phyloP scores from a whole-genome alignment of 35 echinoderm and acorn worm species.

The Ptychodera flava region DNA sequence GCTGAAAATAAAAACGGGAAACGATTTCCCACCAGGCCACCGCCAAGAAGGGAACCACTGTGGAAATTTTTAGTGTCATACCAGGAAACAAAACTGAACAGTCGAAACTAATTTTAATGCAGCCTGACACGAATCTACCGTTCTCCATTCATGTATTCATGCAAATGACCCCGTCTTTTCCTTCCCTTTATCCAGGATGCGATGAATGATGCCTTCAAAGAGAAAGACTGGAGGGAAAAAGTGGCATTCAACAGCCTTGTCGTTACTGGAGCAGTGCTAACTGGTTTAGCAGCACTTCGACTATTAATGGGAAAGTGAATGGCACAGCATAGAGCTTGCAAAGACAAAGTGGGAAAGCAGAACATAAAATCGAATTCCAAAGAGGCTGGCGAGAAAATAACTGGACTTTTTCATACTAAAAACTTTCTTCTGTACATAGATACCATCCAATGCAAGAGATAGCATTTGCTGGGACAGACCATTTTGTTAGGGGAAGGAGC shows the following conservation, averaged over 20 bases:
- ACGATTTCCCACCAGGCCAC: no score
- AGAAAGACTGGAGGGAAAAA: conserved; percentile 9
- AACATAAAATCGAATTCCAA: not conserved
- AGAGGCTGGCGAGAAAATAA: not conserved
- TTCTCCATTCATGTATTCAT: no score
- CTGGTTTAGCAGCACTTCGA: not conserved
- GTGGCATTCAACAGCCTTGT: conserved; percentile 8
- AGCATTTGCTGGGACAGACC: not conserved
- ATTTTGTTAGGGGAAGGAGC: not conserved
- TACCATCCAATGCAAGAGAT: not conserved
- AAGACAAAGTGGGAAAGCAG: no score
- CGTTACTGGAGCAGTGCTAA: not conserved
- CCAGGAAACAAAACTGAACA: no score
- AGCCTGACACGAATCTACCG: no score
- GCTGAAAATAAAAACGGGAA: no score
- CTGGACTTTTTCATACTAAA: not conserved
- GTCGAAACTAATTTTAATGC: no score
- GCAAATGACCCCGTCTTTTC: no score
- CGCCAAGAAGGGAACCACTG: no score
- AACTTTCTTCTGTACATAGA: not conserved
- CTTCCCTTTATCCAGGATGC: not conserved
- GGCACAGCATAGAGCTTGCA: no score
- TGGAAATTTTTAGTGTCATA: no score
- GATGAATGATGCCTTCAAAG: not conserved
- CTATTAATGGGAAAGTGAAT: not conserved